Conservation (phyloP, 2,113 vertebrate genomes). For the Cyphotilapia sp. region DNA sequence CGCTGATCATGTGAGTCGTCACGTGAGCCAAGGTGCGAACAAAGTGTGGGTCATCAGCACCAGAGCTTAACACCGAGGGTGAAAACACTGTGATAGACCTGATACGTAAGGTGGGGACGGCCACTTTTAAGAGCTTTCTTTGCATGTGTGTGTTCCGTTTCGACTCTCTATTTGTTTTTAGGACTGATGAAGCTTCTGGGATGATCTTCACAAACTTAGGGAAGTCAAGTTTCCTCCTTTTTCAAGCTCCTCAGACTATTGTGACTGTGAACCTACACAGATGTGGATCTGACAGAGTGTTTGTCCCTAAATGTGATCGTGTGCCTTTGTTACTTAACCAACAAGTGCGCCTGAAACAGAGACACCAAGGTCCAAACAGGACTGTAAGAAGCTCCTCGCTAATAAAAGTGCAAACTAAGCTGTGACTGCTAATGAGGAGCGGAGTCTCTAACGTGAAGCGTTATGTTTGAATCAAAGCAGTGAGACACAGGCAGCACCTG, state of each 20-base stretch:
- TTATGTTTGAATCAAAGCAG: background rate
- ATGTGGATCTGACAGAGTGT: background rate
- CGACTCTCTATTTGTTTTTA: background rate
- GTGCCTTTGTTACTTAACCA: background rate
- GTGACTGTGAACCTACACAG: background rate
- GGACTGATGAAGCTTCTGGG: background rate
- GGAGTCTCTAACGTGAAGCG: background rate
- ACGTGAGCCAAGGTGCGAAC: background rate
- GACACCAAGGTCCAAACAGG: background rate
- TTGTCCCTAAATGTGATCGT: background rate
- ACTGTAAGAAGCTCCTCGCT: background rate
- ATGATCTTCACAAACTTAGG: background rate
- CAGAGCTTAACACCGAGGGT: background rate
- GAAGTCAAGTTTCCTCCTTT: background rate
- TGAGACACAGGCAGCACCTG: background rate
- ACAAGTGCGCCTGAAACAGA: background rate
- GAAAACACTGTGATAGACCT: background rate
- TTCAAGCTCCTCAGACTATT: background rate
- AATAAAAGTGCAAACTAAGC: background rate
- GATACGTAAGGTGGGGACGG: background rate
- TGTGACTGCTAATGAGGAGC: background rate
- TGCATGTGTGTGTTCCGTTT: background rate
- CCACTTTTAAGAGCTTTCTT: background rate
- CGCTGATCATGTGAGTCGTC: background rate
- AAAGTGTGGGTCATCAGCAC: background rate